Evolutionary conservation across 2,888 invertebrate genomes (phyloP).

Genomic region (Lamellibrachia columna): DNA sequence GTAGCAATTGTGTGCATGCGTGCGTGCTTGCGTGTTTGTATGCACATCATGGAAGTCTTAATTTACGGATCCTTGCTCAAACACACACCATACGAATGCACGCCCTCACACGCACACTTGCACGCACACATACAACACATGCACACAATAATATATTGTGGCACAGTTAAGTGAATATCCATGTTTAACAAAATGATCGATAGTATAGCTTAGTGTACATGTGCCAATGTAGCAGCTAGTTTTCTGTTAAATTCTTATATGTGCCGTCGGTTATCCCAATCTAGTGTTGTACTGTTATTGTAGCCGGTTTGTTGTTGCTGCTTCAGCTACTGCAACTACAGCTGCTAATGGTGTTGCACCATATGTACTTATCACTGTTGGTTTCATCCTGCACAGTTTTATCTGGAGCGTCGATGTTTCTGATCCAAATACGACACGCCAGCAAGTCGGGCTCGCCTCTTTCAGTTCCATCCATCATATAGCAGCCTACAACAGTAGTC

Average conservation of each 20-base stretch:
- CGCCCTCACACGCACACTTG: background rate
- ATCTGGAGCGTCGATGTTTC: background rate
- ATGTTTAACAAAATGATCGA: background rate
- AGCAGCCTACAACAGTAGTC: background rate
- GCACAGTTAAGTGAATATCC: background rate
- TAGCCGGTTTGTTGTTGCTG: too few species aligned
- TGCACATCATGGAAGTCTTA: too few species aligned
- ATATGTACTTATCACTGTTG: background rate
- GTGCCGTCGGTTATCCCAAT: background rate
- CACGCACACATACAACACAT: slow-evolving; percentile 20
- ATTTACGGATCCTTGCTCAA: too few species aligned
- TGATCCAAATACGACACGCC: background rate
- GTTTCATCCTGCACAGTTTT: background rate
- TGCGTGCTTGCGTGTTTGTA: too few species aligned
- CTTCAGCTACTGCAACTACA: too few species aligned
- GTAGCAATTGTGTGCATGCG: too few species aligned
- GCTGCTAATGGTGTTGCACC: too few species aligned
- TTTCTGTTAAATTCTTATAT: background rate
- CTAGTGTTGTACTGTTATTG: background rate
- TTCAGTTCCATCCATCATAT: background rate
- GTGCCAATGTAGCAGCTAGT: background rate
- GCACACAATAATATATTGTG: background rate
- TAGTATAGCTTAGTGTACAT: background rate
- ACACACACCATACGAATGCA: background rate
- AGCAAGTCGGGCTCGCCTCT: background rate